Base-by-base conservation (phyloP, 2,888 invertebrate species). In the Drosophila hamatofila region DNA sequence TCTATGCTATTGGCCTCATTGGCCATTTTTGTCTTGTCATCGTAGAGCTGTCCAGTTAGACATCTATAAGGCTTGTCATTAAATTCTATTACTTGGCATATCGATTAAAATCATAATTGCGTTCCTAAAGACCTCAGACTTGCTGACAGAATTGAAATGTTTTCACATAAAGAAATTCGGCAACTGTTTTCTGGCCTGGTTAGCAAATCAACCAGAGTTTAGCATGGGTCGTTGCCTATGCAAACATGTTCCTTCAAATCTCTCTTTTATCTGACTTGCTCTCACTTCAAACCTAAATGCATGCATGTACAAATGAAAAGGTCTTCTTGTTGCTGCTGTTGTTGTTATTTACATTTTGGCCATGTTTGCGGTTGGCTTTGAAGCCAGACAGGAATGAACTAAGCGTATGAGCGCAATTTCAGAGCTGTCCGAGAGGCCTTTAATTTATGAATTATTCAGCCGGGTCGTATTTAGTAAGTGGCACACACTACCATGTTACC, bases 401-500 rank as follows among this genome's bases (percentile, higher is more conserved):
- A 41, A 65, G 66, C 23, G 61, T 58, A 44, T 42, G 46, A 59
- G 16, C 41, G 23, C 52, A 35, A 35, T 65, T 54, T 14, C 49
- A 37, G 69, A 37, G 60, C 55, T 58, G 67, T 52, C 61, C 51
- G 58, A 55, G 35, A 67, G 74, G 57, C 59, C 66, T 71, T 75
- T 70, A 72, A 75, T 66, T 82, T 80, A 88, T 86, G 85, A 89
- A 81, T 84, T 72, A 86, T 86, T 84, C 82, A 86, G 75, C 49
- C 27, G 54, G 54, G 64, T 51, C 39, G 80, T 78, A 83, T 72
- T 83, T 81, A 81, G 78, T 78, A 83, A 83, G 75, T 73, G 72
- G 64, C 75, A 60, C 80, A 73, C 48, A 71, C 41, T 48, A 85
- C 74, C 44, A 54, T 51, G 46, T 30, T 72, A 51, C 72, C 72